Percentiles rank a stretch among this genome's conserved stretches.
Evolutionary conservation across 2,888 invertebrate species (phyloP).

Genomic region (Euplagia quadripunctaria): DNA sequence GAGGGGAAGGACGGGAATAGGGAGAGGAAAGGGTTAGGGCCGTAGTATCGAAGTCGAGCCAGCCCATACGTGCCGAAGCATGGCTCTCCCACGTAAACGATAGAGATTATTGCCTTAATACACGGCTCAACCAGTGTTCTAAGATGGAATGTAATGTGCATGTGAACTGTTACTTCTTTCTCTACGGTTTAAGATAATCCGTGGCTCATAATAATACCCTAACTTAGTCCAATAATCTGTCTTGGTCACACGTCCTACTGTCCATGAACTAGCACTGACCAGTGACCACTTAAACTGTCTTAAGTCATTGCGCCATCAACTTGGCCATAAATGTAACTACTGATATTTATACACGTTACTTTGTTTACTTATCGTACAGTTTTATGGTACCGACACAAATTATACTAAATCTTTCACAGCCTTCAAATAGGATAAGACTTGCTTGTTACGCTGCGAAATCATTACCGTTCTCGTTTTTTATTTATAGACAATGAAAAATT

Average conservation of each 20-base stretch:
- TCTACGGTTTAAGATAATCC: no score
- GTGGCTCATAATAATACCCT: background rate
- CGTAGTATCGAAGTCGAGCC: no score
- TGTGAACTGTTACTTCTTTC: no score
- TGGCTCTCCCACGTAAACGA: no score
- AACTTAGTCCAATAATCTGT: background rate
- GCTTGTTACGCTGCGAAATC: background rate
- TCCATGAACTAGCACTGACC: background rate
- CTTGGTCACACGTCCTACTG: background rate
- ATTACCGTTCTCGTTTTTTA: background rate
- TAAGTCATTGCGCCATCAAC: background rate
- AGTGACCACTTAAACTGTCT: background rate
- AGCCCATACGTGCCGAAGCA: no score
- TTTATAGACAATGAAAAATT: background rate
- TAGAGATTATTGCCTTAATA: background rate
- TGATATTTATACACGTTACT: background rate
- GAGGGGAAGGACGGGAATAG: no score
- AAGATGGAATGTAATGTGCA: no score
- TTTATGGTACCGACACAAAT: background rate
- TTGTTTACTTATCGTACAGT: constrained; percentile 5
- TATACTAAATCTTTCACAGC: background rate
- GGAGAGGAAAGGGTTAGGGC: no score
- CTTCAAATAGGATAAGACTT: background rate
- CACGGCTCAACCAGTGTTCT: no score
- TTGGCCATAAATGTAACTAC: background rate